phyloP scores from a whole-genome alignment of 2,888 invertebrate species.

The Serripes groenlandicus region DNA sequence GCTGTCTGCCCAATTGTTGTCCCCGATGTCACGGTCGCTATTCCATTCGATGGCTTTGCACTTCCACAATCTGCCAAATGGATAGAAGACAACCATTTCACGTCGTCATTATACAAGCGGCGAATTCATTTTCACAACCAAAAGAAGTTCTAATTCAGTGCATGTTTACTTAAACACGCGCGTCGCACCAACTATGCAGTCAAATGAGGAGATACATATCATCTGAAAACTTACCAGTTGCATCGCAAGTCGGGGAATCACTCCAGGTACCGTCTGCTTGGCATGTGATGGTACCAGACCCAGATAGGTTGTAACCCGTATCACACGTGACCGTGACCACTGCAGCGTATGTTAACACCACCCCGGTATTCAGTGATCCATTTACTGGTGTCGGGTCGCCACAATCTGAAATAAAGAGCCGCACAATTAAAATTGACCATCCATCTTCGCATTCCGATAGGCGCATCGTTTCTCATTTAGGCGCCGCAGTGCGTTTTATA shows the following conservation, averaged over 20 bases:
- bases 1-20: conserved; percentile 3
- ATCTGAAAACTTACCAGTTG: conserved; percentile 36
- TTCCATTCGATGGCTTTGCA: not conserved
- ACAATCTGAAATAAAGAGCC: conserved; percentile 47
- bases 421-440: too few species aligned
- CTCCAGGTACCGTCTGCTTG: conserved; percentile 32
- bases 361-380: not conserved
- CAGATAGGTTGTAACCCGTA: conserved; percentile 24
- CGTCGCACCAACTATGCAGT: too few species aligned
- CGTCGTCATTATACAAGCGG: too few species aligned
- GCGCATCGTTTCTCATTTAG: too few species aligned
- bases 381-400: conserved; percentile 28
- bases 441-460: too few species aligned
- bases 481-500: too few species aligned
- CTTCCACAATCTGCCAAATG: conserved; percentile 5
- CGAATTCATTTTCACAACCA: too few species aligned
- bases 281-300: conserved; percentile 28
- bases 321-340: conserved; percentile 28
- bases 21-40: not conserved
- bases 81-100: too few species aligned
- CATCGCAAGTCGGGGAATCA: conserved; percentile 27
- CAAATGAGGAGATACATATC: not conserved
- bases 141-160: too few species aligned
- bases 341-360: conserved; percentile 1
- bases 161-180: too few species aligned